Base-by-base conservation (phyloP, 2,797 vertebrate genomes). In the Holocentrus rufus region DNA sequence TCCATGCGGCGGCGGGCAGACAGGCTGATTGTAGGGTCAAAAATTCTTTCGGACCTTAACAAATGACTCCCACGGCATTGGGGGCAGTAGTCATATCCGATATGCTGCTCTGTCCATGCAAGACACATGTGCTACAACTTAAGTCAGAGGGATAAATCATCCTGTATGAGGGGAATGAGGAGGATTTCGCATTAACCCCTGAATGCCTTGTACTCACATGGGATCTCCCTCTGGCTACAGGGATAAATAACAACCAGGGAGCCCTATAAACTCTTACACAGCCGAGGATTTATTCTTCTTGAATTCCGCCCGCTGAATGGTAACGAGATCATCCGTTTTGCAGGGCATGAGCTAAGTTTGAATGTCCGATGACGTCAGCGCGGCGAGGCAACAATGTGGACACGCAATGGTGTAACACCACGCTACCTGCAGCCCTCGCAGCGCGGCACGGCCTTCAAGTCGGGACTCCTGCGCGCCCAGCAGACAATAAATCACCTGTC, bases 81-180 rank as follows among this genome's bases (percentile, higher is more conserved):
- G 64, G 84, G 83, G 83, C 89, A 87, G 84, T 83, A 86, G 81
- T 88, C 91, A 86, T 87, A 91, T 89, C 90, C 82, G 88, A 91
- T 88, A 74, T 85, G 87, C 85, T 81, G 78, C 81, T 90, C 85
- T 86, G 87, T 92, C 86, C 84, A 88, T 88, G 85, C 27, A 74
- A 90, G 88, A 90, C 90, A 92, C 93, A 94, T 94, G 89, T 93
- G 92, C 91, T 94, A 91, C 87, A 89, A 90, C 90, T 94, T 93
- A 93, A 90, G 86, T 85, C 80, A 7, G 69, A 69, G 68, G 84
- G 89, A 91, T 93, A 94, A 93, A 94, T 93, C 92, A 92, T 76
- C 83, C 80, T 81, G 86, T 91, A 92, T 89, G 85, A 90, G 89
- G 74, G 85, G 85, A 91, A 91, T 90, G 80, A 88, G 88, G 91